Evolutionary conservation across 2,113 vertebrate genomes (phyloP).

Genomic region (Brienomyrus longianalis): DNA sequence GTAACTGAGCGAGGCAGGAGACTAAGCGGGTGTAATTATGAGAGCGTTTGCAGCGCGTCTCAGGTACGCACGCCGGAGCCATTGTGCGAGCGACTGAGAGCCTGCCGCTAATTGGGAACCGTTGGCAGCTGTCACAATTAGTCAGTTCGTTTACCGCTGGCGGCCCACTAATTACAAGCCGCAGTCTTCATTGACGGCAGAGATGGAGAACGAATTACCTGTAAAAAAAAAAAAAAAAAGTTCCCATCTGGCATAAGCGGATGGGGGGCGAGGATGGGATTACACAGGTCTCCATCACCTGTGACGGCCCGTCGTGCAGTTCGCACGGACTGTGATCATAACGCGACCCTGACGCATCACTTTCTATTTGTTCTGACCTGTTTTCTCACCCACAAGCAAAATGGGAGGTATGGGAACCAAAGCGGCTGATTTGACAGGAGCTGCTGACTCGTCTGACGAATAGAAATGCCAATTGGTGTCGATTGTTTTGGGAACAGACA

Average conservation of each 20-base stretch:
- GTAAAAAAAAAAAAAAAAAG: constrained; percentile 68
- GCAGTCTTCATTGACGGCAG: constrained; percentile 60
- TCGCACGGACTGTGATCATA: no score
- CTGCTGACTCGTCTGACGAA: not conserved
- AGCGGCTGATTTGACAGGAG: not conserved
- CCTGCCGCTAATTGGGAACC: constrained; percentile 70
- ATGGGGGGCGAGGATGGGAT: not conserved
- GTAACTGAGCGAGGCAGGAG: not conserved
- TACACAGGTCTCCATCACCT: not conserved
- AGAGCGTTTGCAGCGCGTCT: not conserved
- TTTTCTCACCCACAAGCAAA: not conserved
- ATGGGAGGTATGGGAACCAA: not conserved
- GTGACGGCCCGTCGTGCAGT: not conserved
- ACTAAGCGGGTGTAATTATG: not conserved
- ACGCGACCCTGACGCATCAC: not conserved
- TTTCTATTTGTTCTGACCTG: not conserved
- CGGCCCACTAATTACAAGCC: constrained; percentile 64
- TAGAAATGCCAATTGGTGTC: not conserved
- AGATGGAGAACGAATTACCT: constrained; percentile 69
- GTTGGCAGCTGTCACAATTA: constrained; percentile 74
- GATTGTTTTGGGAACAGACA: not conserved
- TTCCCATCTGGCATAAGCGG: constrained; percentile 73
- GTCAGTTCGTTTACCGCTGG: constrained; percentile 58
- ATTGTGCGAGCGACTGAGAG: not conserved
- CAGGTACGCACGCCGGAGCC: not conserved